phyloP scores from a whole-genome alignment of 2,113 vertebrate species.

The Forbesichthys agassizii region DNA sequence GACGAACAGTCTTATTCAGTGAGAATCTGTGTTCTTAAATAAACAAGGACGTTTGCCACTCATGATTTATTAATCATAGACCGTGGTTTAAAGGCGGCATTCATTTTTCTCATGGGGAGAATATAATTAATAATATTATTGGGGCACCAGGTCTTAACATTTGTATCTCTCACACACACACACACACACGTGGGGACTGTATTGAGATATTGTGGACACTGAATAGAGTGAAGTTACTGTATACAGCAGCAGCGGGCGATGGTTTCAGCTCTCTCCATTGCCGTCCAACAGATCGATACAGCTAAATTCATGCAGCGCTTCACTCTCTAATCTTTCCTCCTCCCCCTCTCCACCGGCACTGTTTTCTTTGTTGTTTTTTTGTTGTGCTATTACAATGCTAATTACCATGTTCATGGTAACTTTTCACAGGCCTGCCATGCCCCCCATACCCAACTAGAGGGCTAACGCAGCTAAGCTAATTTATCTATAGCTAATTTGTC shows the following conservation, averaged over 20 bases:
- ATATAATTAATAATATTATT: too few species aligned
- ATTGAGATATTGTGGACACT: slow-evolving; percentile 47
- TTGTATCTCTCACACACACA: neutral
- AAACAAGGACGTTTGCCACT: too few species aligned
- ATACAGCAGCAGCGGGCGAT: slow-evolving; percentile 49
- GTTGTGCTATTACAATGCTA: slow-evolving; percentile 73
- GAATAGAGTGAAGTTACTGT: slow-evolving; percentile 24
- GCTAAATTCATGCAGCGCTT: slow-evolving; percentile 50
- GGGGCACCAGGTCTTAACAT: neutral
- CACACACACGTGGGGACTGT: neutral
- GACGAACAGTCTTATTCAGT: too few species aligned
- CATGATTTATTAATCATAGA: too few species aligned
- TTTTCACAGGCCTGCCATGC: slow-evolving; percentile 65
- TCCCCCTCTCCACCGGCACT: slow-evolving; percentile 48
- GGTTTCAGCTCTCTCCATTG: slow-evolving; percentile 48
- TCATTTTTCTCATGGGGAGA: too few species aligned
- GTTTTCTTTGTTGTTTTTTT: slow-evolving; percentile 66
- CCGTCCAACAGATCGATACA: slow-evolving; percentile 66
- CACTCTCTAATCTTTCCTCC: slow-evolving; percentile 58
- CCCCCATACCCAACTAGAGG: slow-evolving; percentile 65
- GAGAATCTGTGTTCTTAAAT: too few species aligned
- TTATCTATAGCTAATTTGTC: slow-evolving; percentile 61
- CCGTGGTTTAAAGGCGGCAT: too few species aligned
- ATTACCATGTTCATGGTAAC: slow-evolving; percentile 73
- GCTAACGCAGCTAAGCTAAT: slow-evolving; percentile 63